Evolutionary conservation across 2,888 invertebrate species (phyloP), one percentile per base, ranked within the genome.

Genomic region (Ormia ochracea): DNA sequence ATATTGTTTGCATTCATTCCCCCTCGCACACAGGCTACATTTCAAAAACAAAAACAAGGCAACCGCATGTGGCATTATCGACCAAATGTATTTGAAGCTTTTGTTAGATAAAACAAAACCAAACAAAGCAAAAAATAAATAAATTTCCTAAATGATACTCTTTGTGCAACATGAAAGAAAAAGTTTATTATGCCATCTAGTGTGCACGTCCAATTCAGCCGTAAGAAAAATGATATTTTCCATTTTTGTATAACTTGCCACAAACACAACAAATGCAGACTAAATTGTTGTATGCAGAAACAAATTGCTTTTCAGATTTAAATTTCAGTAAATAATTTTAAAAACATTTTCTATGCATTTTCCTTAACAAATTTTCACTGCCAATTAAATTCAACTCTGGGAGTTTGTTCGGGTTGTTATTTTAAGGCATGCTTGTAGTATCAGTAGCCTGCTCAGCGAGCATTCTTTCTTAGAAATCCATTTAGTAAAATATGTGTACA

Each of bases 61-160:
- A 79, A 59, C 74, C 79, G 65, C 79, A 79, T 79, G 79, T 70
- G 79, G 75, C 43, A 52, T 79, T 43, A 74, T 59, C 50, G 65
- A 41, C 14, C 17, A 63, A 56, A 74, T 52, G 41, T 63, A 50
- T 69, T 76, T 76, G 28, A 70, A 77, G 69, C 76, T 70, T 77
- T 77, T 63, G 76, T 69, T 76, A 45, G 14, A 17, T 38, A 56
- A 19, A 70, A 58, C 58, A 9, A 38, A 69, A 26, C 38, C 3
- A 1, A 23, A 36, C 36, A 41, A n/a, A n/a, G n/a, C n/a, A 66
- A 9, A 38, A 69, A 26, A 50, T 4, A 1, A 23, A 36, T 48
- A 41, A n/a, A n/a, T 63, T 9, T 10, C 26, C 6, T 56, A 48
- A 76, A 69, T 41, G 69, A 63, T 36, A 69, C 38, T 63, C 54